Evolutionary conservation across 37 sponge, comb jelly and placozoan genomes (phyloP).

Genomic region (Aplysina aerophoba): DNA sequence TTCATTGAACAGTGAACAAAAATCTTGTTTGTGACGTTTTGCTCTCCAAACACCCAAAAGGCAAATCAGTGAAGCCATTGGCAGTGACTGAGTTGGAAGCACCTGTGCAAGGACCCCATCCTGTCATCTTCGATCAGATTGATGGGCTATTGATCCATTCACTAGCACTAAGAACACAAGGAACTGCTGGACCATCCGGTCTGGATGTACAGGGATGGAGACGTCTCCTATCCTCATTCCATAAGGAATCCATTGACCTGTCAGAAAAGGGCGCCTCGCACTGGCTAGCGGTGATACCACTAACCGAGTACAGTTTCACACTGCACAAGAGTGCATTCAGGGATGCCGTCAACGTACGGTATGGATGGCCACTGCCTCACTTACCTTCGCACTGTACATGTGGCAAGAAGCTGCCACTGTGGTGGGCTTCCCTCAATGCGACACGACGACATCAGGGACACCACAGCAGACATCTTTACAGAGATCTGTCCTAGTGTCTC

Average conservation of each 20-base stretch:
- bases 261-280: too few species aligned
- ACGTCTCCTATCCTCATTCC: background rate
- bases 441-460: too few species aligned
- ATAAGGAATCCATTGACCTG: background rate
- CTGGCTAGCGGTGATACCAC: too few species aligned
- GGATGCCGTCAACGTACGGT: too few species aligned
- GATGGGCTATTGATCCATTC: background rate
- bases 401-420: too few species aligned
- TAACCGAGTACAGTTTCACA: too few species aligned
- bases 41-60: background rate
- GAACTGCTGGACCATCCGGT: conserved; percentile 14
- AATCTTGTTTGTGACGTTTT: background rate
- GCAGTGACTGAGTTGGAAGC: background rate
- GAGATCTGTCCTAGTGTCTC: too few species aligned
- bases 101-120: background rate
- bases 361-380: too few species aligned
- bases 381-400: too few species aligned
- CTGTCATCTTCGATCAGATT: conserved; percentile 2
- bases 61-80: background rate
- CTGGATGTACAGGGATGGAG: background rate
- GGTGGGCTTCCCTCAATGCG: too few species aligned
- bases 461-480: too few species aligned
- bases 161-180: background rate
- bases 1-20: background rate
- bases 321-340: too few species aligned